Conservation (phyloP, 2,113 vertebrate species). For the Neoarius graeffei region DNA sequence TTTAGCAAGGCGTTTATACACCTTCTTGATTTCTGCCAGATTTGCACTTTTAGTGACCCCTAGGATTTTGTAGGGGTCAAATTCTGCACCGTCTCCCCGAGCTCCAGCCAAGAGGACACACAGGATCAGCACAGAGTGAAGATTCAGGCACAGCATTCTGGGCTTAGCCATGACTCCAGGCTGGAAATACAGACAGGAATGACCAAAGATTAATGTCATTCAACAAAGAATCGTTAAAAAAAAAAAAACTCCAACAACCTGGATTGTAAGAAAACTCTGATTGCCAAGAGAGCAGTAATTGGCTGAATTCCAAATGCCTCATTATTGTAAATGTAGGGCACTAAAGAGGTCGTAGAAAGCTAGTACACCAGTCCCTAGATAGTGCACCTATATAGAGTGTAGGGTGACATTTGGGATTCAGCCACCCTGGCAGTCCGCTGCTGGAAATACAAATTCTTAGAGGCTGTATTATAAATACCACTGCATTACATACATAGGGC, state of each 20-base stretch:
- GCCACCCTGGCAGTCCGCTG: background rate
- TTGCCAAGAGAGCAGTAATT: background rate
- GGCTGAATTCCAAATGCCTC: background rate
- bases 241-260: background rate
- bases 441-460: background rate
- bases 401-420: background rate
- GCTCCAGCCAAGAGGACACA: slow-evolving; percentile 66
- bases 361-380: background rate
- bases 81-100: slow-evolving; percentile 75
- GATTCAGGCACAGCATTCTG: slow-evolving; percentile 54
- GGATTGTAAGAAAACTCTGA: background rate
- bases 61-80: slow-evolving; percentile 89
- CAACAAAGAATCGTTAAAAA: background rate
- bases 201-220: background rate
- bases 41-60: slow-evolving; percentile 83
- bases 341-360: background rate
- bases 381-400: background rate
- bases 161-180: slow-evolving; percentile 53
- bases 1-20: slow-evolving; percentile 92
- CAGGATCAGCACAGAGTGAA: slow-evolving; percentile 64
- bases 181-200: slow-evolving; percentile 14
- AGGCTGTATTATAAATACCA: background rate
- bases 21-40: slow-evolving; percentile 94
- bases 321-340: background rate
- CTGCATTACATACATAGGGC: background rate